Conservation (phyloP, 2,113 vertebrate genomes). For the Lates calcarifer region DNA sequence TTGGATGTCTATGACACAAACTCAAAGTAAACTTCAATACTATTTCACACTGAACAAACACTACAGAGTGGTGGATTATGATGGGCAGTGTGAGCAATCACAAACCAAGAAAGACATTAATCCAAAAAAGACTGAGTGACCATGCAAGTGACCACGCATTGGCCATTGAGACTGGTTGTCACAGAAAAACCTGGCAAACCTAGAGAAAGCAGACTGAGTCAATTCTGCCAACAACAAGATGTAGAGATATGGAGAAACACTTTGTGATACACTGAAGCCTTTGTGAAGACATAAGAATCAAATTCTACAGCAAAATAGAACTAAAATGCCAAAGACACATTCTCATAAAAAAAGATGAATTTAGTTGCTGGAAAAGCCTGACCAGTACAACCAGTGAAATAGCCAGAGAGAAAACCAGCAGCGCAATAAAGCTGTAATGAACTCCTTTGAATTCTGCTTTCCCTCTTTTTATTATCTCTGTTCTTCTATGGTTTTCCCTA, state of each 20-base stretch:
- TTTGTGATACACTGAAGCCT: slow-evolving; percentile 18
- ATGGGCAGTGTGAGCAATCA: slow-evolving; percentile 27
- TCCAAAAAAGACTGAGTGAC: slow-evolving; percentile 36
- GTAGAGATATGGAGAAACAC: neutral
- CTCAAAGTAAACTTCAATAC: neutral
- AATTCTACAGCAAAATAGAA: slow-evolving; percentile 1
- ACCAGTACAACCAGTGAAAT: neutral
- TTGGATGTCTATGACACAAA: neutral
- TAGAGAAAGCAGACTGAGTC: slow-evolving; percentile 43
- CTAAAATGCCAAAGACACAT: neutral
- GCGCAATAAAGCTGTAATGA: slow-evolving; percentile 3
- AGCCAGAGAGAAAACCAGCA: neutral
- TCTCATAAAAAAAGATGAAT: neutral
- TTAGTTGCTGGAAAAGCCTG: neutral
- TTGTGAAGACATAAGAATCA: neutral
- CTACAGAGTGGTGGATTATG: neutral
- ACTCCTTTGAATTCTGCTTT: neutral
- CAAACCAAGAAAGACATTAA: neutral
- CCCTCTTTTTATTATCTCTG: neutral
- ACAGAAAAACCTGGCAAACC: slow-evolving; percentile 41
- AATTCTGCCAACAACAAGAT: slow-evolving; percentile 25
- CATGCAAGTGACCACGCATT: slow-evolving; percentile 28
- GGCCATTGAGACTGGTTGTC: slow-evolving; percentile 29
- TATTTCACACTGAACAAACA: neutral
- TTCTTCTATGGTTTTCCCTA: neutral